phyloP scores from a whole-genome alignment of 1,140 invertebrate genomes.

The Drosophila funebris region DNA sequence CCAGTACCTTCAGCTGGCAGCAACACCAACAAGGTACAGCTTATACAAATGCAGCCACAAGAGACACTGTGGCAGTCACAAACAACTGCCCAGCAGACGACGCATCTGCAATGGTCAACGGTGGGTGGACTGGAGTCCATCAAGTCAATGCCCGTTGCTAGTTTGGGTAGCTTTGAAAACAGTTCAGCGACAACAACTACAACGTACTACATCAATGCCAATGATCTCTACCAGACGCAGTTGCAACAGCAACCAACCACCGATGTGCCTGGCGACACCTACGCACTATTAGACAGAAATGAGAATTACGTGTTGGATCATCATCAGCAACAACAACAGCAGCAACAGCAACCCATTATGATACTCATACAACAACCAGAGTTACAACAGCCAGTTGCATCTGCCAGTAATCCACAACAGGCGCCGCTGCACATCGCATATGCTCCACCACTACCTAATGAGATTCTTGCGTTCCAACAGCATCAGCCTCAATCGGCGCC shows the following conservation, averaged over 20 bases:
- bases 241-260: conserved; percentile 10
- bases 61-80: conserved; percentile 33
- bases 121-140: conserved; percentile 67
- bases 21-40: conserved; percentile 22
- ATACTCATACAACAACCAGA: conserved; percentile 72
- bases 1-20: neutral
- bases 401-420: conserved; percentile 71
- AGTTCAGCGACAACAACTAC: conserved; percentile 44
- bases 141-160: conserved; percentile 35
- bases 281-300: conserved; percentile 58
- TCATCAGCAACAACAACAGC: conserved; percentile 25
- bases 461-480: conserved; percentile 30
- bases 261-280: conserved; percentile 27
- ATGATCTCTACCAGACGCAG: conserved; percentile 66
- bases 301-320: conserved; percentile 68
- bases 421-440: conserved; percentile 58
- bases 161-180: conserved; percentile 22
- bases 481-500: neutral
- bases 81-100: conserved; percentile 6
- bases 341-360: conserved; percentile 69
- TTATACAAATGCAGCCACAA: conserved; percentile 26
- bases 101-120: conserved; percentile 64
- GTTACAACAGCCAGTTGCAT: conserved; percentile 55
- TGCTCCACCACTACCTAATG: conserved; percentile 35
- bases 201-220: conserved; percentile 74